phyloP scores from a whole-genome alignment of 1,140 invertebrate genomes.

The Maconellicoccus hirsutus region DNA sequence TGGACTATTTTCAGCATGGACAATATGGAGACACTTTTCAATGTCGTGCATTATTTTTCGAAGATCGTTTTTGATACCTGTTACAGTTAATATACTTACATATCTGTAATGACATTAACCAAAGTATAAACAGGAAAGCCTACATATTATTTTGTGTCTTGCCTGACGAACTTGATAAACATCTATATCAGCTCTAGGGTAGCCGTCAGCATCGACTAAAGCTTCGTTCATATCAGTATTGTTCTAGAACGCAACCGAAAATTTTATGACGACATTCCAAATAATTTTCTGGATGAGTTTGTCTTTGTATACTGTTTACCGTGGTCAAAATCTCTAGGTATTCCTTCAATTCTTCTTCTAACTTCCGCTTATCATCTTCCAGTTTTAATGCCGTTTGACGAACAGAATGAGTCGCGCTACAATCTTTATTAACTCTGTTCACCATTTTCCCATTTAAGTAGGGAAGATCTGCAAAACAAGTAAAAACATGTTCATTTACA shows the following conservation, averaged over 20 bases:
- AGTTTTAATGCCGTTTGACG: constrained; percentile 52
- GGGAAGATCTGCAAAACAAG: too few species aligned
- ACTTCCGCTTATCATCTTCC: constrained; percentile 56
- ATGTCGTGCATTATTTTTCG: constrained; percentile 75
- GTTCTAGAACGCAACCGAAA: constrained; percentile 42
- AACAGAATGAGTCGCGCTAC: constrained; percentile 23
- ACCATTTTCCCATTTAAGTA: too few species aligned
- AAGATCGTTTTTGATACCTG: constrained; percentile 83
- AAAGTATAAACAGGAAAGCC: constrained; percentile 37
- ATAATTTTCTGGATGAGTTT: too few species aligned
- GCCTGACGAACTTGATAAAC: constrained; percentile 80
- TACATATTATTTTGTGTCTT: constrained; percentile 76
- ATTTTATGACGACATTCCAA: background rate
- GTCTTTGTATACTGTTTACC: too few species aligned
- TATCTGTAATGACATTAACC: background rate
- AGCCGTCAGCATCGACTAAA: constrained; percentile 77
- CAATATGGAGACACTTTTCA: constrained; percentile 53
- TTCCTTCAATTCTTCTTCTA: constrained; percentile 57
- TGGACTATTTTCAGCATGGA: constrained; percentile 36
- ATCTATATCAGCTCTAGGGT: constrained; percentile 78
- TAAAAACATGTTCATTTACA: too few species aligned
- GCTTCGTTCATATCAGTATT: constrained; percentile 74
- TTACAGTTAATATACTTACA: too few species aligned
- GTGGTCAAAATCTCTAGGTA: constrained; percentile 47
- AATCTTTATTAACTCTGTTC: too few species aligned